Percentiles rank a stretch among this genome's conserved stretches.
Evolutionary conservation across 2,888 invertebrate genomes (phyloP).

Genomic region (Ormyrus labotus): DNA sequence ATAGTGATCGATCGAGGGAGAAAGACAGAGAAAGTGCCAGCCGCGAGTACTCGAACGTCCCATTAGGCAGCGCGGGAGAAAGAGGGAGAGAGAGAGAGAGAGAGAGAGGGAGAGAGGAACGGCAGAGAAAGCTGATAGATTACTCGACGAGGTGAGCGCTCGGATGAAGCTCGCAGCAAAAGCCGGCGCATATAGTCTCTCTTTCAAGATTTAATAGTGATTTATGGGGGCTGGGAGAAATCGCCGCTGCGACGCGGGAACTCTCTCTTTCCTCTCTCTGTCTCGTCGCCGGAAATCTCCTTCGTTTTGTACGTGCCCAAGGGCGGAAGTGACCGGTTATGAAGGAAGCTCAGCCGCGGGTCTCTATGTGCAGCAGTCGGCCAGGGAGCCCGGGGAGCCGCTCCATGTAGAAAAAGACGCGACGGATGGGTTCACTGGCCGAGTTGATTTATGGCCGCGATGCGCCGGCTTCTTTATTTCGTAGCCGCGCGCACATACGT

Average conservation of each 20-base stretch:
- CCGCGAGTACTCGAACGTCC: slow-evolving; percentile 64
- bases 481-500: neutral
- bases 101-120: slow-evolving; percentile 57
- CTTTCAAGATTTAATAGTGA: slow-evolving; percentile 72
- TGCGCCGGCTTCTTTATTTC: slow-evolving; percentile 42
- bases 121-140: slow-evolving; percentile 65
- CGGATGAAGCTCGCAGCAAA: neutral
- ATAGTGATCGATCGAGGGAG: slow-evolving; percentile 63
- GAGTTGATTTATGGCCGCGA: slow-evolving; percentile 46
- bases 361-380: neutral
- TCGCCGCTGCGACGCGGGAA: neutral
- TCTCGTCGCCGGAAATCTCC: slow-evolving; percentile 22
- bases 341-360: slow-evolving; percentile 4
- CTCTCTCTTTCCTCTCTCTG: too few relatives aligned
- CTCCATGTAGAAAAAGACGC: neutral
- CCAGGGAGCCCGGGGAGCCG: too few relatives aligned
- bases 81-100: neutral
- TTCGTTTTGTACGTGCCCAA: slow-evolving; percentile 25
- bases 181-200: slow-evolving; percentile 42
- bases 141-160: slow-evolving; percentile 66
- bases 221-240: slow-evolving; percentile 62
- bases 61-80: slow-evolving; percentile 62
- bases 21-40: slow-evolving; percentile 46
- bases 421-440: slow-evolving; percentile 31
- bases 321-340: slow-evolving; percentile 36